Conservation (phyloP, 1,140 invertebrate species). For the Macrobrachium rosenbergii region DNA sequence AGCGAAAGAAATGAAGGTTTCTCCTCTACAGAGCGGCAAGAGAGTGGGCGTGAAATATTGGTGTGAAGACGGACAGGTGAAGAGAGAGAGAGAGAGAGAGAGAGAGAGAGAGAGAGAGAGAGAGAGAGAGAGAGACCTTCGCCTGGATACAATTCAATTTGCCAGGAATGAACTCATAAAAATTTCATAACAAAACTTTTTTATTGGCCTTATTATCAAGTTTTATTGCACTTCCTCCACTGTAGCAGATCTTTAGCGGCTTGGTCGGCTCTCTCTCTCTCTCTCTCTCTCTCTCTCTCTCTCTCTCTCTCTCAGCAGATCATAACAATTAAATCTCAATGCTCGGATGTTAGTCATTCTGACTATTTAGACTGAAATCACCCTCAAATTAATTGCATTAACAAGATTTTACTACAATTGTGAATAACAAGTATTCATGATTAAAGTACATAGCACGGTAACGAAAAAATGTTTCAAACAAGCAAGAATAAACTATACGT, state of each 20-base stretch:
- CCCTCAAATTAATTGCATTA: too few species aligned
- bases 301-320: too few species aligned
- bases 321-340: background rate
- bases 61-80: background rate
- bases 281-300: too few species aligned
- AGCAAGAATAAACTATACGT: too few species aligned
- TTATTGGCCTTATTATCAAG: conserved; percentile 8
- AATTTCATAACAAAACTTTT: conserved; percentile 22
- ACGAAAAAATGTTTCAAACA: too few species aligned
- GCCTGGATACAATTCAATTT: background rate
- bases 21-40: background rate
- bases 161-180: conserved; percentile 8
- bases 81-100: conserved; percentile 9
- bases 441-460: too few species aligned
- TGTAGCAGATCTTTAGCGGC: too few species aligned
- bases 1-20: background rate
- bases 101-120: background rate
- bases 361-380: too few species aligned
- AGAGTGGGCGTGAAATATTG: background rate
- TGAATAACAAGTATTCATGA: too few species aligned
- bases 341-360: too few species aligned
- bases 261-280: too few species aligned
- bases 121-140: background rate
- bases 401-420: too few species aligned
- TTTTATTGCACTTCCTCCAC: background rate